phyloP scores from a whole-genome alignment of 2,113 vertebrate genomes.

The Pagrus major region DNA sequence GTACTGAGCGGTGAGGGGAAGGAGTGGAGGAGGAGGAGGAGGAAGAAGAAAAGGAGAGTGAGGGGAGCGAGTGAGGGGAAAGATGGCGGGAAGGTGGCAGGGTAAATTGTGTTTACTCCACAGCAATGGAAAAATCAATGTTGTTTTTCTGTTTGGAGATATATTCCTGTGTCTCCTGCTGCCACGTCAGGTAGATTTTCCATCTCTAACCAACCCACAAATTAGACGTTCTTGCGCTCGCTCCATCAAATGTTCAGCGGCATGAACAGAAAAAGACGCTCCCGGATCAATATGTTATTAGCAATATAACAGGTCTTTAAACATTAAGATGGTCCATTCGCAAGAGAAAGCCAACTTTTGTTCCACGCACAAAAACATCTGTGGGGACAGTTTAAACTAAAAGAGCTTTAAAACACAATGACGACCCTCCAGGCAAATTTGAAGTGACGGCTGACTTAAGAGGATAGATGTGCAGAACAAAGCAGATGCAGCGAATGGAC shows the following conservation, averaged over 20 bases:
- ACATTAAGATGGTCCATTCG: conserved; percentile 16
- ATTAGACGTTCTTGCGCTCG: conserved; percentile 31
- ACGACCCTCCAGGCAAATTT: conserved; percentile 39
- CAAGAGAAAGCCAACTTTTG: conserved; percentile 19
- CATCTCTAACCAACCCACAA: conserved; percentile 49
- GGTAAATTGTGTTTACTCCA: conserved; percentile 66
- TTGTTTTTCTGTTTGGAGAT: conserved; percentile 49
- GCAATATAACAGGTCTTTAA: conserved; percentile 54
- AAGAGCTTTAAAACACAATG: conserved; percentile 40
- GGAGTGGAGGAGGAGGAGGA: conserved; percentile 26
- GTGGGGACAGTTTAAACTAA: conserved; percentile 35
- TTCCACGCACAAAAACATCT: conserved; percentile 21
- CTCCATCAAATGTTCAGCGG: conserved; percentile 42
- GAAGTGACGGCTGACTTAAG: conserved; percentile 58
- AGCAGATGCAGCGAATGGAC: conserved; percentile 23
- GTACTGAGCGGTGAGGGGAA: conserved; percentile 83
- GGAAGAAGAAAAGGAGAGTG: conserved; percentile 60
- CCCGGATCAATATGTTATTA: conserved; percentile 69
- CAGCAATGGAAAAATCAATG: conserved; percentile 63
- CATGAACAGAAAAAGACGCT: conserved; percentile 27
- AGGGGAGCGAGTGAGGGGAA: conserved; percentile 56
- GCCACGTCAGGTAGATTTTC: conserved; percentile 41
- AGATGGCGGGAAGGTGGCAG: conserved; percentile 47
- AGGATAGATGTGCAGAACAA: conserved; percentile 42
- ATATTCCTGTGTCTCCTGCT: conserved; percentile 13